These are phyloP conservation scores for Oreochromis aureus DNA, from an alignment of 2,113 vertebrate genomes.

Conservation along the genomic window DNA sequence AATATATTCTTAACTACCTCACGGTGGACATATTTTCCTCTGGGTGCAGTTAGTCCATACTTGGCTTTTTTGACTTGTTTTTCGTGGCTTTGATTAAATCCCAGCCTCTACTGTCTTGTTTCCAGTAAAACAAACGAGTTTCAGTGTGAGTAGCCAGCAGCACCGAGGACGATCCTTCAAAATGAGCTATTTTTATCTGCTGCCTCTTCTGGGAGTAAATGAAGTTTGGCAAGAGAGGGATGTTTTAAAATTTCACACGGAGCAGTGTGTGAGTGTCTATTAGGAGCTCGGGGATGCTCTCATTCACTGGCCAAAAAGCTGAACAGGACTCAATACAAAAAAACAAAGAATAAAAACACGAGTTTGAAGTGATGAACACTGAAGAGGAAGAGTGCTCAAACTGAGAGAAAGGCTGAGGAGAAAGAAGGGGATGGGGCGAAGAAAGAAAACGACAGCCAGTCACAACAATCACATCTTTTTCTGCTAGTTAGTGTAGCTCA, in stretches of 20 bases:
- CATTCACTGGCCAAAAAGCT: background rate
- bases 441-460: background rate
- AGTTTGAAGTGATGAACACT: constrained; percentile 57
- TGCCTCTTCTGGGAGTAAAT: constrained; percentile 27
- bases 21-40: constrained; percentile 13
- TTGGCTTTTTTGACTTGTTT: constrained; percentile 41
- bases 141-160: constrained; percentile 26
- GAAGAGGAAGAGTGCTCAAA: constrained; percentile 37
- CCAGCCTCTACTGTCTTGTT: constrained; percentile 33
- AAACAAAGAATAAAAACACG: background rate
- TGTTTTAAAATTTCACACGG: background rate
- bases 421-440: background rate
- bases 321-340: constrained; percentile 40
- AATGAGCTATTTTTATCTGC: constrained; percentile 25
- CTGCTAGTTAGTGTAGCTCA: fast-evolving
- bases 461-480: background rate
- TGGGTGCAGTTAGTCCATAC: constrained; percentile 27
- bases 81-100: constrained; percentile 36
- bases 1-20: constrained; percentile 21
- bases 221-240: background rate
- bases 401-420: constrained; percentile 1
- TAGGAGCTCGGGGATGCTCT: background rate
- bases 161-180: background rate
- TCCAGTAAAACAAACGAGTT: constrained; percentile 38
- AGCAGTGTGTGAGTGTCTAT: background rate